Base-by-base conservation (phyloP, 1,140 invertebrate genomes). In the Drosophila ananassae region DNA sequence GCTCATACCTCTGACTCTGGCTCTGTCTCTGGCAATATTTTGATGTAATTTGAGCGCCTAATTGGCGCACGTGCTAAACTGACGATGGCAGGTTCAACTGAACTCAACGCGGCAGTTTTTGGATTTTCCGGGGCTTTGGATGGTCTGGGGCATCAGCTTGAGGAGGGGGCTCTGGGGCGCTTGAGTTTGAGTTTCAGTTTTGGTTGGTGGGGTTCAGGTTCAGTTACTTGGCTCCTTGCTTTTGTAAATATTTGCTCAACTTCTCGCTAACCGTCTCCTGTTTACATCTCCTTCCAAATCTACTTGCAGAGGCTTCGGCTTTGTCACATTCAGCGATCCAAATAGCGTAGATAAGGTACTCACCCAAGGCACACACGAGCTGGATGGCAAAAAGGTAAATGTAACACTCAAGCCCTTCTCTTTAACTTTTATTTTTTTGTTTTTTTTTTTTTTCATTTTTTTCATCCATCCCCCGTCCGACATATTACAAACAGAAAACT, bases 291-390 rank as follows among this genome's bases (percentile, higher is more conserved):
- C 61, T 50, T 72, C 61, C 74, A 46, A 74, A 30, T 84, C 54
- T 87, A 64, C 91, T 96, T 96, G 77, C 95, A 99, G 98, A 94
- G 98, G 98, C 90, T 99, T 99, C 93, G 98, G 98, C 92, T 98
- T 98, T 94, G 97, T 98, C 94, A 98, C 97, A 93, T 98, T 98
- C 93, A 96, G 96, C 92, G 97, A 98, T 93, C 96, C 97, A 90
- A 94, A 96, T 93, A 97, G 96, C 93, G 97, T 98, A 94, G 97
- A 98, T 94, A 98, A 98, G 95, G 97, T 98, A 92, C 95, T 98
- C 94, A 96, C 97, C 90, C 96, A 97, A 94, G 96, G 96, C 92
- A 97, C 96, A 93, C 97, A 98, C 93, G 97, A 98, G 94, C 94
- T 98, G 94, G 97, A 98, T 93, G 97, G 97, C 92, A 98, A 98